Base-by-base conservation (phyloP, 2,888 invertebrate species). In the Cryptops parisi region DNA sequence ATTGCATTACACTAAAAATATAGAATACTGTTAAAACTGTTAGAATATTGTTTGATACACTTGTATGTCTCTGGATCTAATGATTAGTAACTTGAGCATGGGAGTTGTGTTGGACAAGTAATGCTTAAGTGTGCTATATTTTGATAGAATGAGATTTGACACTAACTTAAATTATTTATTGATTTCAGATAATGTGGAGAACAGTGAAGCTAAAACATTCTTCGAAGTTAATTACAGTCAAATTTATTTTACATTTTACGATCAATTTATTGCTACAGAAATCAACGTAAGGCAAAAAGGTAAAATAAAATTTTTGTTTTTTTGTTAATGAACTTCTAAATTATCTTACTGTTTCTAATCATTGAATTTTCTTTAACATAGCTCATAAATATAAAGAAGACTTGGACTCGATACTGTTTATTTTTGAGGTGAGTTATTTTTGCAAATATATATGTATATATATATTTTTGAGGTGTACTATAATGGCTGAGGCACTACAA, bases 221-320 rank as follows among this genome's bases (percentile, higher is more conserved):
- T 93, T 96, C 70, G 90, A 93, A 70, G 81, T 82, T 52, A 90
- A 94, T 72, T 93, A 89, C 69, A 93, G 91, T 64, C 88, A 90
- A 75, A 86, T 96, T 48, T 96, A 91, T 71, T 89, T 86, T 67
- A 87, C 94, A 65, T 78, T 96, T 58, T 91, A 93, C 69, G 94
- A 96, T 70, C 88, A 88, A 66, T 94, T 96, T 69, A 83, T 90
- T 54, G 81, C 82, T 69, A 86, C 90, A 40, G 94, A 96, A 73
- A 78, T 82, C 54, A 91, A 91, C 70, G 74, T 93, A 41, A 81
- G 85, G 59, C 90, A 91, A 73, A 79, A 87, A 79, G 91, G 93
- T 93, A 78, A 76, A n/a, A n/a, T n/a, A n/a, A n/a, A n/a, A n/a
- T 38, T 9, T 38, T 38, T 9, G 9, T 38, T 38, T 43, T 43